Percentiles rank a stretch among this genome's conserved stretches.
phyloP scores from a whole-genome alignment of 1,140 invertebrate species.

The Caerostris extrusa region DNA sequence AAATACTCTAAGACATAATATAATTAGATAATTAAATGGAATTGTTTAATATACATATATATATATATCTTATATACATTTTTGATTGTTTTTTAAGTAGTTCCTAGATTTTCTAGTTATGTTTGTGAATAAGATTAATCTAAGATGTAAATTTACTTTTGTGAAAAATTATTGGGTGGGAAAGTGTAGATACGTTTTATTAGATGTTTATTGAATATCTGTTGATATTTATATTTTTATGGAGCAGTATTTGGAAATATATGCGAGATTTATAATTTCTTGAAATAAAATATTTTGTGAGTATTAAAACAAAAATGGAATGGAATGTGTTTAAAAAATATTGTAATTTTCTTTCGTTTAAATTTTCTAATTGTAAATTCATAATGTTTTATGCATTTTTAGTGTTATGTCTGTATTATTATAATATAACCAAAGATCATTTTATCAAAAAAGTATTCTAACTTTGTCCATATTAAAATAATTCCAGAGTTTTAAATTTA shows the following conservation, averaged over 20 bases:
- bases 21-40: not conserved
- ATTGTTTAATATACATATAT: not conserved
- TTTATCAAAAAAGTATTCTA: too few species aligned
- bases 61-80: not conserved
- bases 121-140: not conserved
- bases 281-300: not conserved
- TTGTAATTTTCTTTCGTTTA: too few species aligned
- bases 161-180: not conserved
- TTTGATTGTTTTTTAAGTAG: not conserved
- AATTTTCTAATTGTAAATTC: too few species aligned
- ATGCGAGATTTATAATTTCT: not conserved
- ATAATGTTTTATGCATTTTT: too few species aligned
- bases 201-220: not conserved
- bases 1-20: not conserved
- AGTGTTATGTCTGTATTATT: too few species aligned
- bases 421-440: too few species aligned
- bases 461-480: too few species aligned
- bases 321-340: too few species aligned
- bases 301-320: too few species aligned
- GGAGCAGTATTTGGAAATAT: not conserved
- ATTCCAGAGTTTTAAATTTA: too few species aligned
- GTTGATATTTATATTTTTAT: not conserved
- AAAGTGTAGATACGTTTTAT: too few species aligned
- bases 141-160: not conserved
- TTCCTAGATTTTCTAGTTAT: not conserved